Evolutionary conservation across 2,113 vertebrate species (phyloP).

Genomic region (Mus musculus): DNA sequence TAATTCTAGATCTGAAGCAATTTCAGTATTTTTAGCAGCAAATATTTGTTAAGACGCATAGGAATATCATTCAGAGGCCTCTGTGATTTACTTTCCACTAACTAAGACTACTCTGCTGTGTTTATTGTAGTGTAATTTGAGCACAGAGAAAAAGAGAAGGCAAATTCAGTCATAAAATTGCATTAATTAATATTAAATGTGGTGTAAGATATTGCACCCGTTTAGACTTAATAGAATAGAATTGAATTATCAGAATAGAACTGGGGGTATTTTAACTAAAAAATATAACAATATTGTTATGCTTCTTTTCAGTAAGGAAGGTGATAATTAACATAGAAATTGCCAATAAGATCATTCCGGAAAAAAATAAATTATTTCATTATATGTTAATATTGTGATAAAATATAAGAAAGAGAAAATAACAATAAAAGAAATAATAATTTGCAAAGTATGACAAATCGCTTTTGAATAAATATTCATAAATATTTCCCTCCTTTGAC

Average conservation of each 20-base stretch:
- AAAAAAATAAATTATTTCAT: neutral
- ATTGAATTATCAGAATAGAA: conserved; percentile 40
- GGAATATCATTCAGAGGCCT: neutral
- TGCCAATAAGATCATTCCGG: neutral
- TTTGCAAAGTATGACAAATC: neutral
- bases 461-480: neutral
- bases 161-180: conserved; percentile 41
- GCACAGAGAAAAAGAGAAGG: neutral
- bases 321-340: conserved; percentile 42
- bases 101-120: conserved; percentile 2
- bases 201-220: conserved; percentile 12
- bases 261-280: conserved; percentile 45
- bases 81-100: conserved; percentile 31
- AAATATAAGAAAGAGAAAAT: neutral
- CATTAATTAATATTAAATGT: conserved; percentile 56
- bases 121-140: conserved; percentile 50
- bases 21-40: conserved; percentile 54
- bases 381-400: neutral
- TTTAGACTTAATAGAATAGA: conserved; percentile 39
- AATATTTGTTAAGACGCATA: conserved; percentile 24
- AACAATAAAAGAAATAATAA: neutral
- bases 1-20: neutral
- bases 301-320: conserved; percentile 19
- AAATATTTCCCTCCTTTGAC: neutral
- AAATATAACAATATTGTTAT: neutral